Base-by-base conservation (phyloP, 2,113 vertebrate genomes). In the Argyrosomus japonicus region DNA sequence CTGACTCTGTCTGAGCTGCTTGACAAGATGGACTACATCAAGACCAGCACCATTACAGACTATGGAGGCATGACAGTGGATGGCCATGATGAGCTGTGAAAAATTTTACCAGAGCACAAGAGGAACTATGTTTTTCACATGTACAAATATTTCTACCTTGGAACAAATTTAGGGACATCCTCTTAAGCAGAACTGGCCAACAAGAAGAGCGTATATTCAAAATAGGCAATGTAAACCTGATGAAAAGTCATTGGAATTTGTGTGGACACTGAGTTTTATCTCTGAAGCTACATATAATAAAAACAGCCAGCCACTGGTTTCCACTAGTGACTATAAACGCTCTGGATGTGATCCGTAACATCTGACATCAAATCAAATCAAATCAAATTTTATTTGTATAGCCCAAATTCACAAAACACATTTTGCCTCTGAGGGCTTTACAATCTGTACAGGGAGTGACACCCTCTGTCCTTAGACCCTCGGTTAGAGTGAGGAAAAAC, bases 11-110 rank as follows among this genome's bases (percentile, higher is more conserved):
- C 83, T 8, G 95, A 96, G 84, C 61, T 96, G 54, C 67, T 95
- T n/a, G 88, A 95, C 56, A 84, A 91, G 14, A 6, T 87, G 25
- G 92, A 94, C 18, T 77, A 43, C 68, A 76, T 96, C 77, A 93
- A 77, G 60, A 87, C 53, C 87, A 96, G 95, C 85, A 94, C 92
- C 50, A 88, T 96, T 60, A 95, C 95, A 0, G 95, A 96, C 84
- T 96, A 91, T 17, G 95, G 95, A 36, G 85, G 61, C n/a, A 89
- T 95, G 90, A 73, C 71, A 60, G 72, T 89, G 54, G 84, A 82
- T 0, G 86, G 63, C 1, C 95, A 94, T 6, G 95, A 96, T 27
- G 95, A 95, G 58, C 88, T 96, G 25, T 96, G 70, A 93, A 40
- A 43, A 6, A 3, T 9, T 5, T 0, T 21, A 4, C 29, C 15